These are phyloP conservation scores for Sphecodes monilicornis DNA, from an alignment of 2,888 invertebrate genomes.

Conservation along the genomic window DNA sequence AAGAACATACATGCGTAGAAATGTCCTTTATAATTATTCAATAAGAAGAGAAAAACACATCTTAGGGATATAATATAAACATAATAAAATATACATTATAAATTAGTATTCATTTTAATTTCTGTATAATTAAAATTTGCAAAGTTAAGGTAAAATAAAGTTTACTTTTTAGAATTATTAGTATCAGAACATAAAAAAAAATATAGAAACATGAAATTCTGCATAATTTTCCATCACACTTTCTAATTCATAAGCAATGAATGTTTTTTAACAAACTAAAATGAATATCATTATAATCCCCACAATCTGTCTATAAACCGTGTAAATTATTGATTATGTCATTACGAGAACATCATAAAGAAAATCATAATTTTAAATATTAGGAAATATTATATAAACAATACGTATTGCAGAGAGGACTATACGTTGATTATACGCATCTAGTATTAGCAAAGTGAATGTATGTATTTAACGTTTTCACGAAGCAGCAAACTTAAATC, in stretches of 20 bases:
- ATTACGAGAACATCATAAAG: neutral
- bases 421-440: neutral
- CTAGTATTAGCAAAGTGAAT: neutral
- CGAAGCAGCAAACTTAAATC: neutral
- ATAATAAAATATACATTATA: no score
- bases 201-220: no score
- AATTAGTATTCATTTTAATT: no score
- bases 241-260: no score
- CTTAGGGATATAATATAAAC: no score
- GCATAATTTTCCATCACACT: no score
- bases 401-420: neutral
- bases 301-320: neutral
- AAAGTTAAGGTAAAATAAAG: neutral
- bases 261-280: neutral
- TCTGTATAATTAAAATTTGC: no score
- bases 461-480: neutral
- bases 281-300: neutral
- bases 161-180: neutral
- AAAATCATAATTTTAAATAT: neutral
- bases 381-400: neutral
- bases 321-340: neutral
- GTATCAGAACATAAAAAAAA: neutral
- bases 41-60: no score
- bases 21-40: no score
- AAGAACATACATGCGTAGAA: no score